A percentile compares a stretch with the other conserved stretches of the same genome.
phyloP scores from a whole-genome alignment of 2,113 vertebrate species.

The Syngnathoides biaculeatus region DNA sequence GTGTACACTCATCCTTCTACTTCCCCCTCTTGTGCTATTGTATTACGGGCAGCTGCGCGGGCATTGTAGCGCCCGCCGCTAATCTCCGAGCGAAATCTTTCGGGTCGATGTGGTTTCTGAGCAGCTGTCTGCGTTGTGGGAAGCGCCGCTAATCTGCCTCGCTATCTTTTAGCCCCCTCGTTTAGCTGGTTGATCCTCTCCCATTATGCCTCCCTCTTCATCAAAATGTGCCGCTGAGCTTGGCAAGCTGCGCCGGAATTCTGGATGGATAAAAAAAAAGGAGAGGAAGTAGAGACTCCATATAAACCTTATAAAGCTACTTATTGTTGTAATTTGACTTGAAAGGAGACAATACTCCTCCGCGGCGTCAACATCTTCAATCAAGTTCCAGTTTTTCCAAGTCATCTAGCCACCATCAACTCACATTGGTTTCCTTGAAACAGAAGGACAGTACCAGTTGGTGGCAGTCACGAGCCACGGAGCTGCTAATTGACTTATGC shows the following conservation, averaged over 20 bases:
- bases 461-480: too few species aligned
- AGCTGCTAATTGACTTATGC: too few species aligned
- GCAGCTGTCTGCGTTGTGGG: constrained; percentile 73
- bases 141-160: constrained; percentile 71
- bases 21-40: constrained; percentile 51
- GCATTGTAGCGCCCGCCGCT: constrained; percentile 55
- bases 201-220: constrained; percentile 61
- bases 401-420: too few species aligned
- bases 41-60: constrained; percentile 69
- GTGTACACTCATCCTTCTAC: constrained; percentile 54
- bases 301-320: not conserved
- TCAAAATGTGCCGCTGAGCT: constrained; percentile 43
- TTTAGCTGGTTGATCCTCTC: constrained; percentile 73
- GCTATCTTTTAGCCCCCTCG: constrained; percentile 68
- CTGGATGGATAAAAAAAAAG: constrained; percentile 31
- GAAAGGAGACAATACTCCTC: not conserved
- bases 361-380: too few species aligned
- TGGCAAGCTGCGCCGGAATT: constrained; percentile 64
- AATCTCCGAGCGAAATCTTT: constrained; percentile 70
- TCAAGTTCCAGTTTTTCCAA: too few species aligned
- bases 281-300: constrained; percentile 6
- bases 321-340: not conserved
- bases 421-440: too few species aligned
- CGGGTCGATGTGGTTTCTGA: constrained; percentile 60
- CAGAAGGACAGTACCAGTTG: too few species aligned